Conservation (phyloP, 2,113 vertebrate genomes). For the Sclerurus mexicanus region DNA sequence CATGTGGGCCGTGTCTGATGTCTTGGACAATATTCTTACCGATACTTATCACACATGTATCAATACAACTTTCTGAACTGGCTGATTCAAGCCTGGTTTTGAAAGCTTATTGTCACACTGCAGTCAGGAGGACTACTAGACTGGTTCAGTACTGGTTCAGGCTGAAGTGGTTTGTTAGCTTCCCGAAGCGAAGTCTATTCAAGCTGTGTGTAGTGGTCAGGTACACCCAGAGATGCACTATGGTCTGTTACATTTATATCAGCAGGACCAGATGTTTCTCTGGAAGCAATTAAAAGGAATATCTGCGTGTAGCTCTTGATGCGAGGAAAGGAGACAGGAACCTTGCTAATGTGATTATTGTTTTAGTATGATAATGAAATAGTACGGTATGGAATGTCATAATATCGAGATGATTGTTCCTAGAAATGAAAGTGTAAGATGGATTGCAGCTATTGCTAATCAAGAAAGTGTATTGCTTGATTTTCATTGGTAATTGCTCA, state of each 20-base stretch:
- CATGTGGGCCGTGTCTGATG: not conserved
- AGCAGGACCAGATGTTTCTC: constrained; percentile 15
- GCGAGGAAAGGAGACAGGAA: constrained; percentile 24
- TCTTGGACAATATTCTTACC: not conserved
- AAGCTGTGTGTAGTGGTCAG: not conserved
- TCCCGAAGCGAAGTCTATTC: not conserved
- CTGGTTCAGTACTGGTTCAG: not conserved
- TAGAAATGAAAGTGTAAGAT: not conserved
- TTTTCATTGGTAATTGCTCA: not conserved
- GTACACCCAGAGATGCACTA: not conserved
- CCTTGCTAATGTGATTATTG: constrained; percentile 57
- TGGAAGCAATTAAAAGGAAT: constrained; percentile 55
- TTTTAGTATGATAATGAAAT: constrained; percentile 36
- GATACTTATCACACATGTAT: not conserved
- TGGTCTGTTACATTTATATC: not conserved
- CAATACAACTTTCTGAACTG: not conserved
- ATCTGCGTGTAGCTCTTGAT: not conserved
- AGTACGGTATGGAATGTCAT: not conserved
- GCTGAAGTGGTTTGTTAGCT: not conserved
- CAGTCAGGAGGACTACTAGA: not conserved
- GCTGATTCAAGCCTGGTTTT: not conserved
- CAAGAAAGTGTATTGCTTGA: not conserved
- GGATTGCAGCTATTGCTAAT: constrained; percentile 29
- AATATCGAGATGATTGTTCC: not conserved
- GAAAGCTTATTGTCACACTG: not conserved